Conservation (phyloP, 2,113 vertebrate species). For the Excalfactoria chinensis region DNA sequence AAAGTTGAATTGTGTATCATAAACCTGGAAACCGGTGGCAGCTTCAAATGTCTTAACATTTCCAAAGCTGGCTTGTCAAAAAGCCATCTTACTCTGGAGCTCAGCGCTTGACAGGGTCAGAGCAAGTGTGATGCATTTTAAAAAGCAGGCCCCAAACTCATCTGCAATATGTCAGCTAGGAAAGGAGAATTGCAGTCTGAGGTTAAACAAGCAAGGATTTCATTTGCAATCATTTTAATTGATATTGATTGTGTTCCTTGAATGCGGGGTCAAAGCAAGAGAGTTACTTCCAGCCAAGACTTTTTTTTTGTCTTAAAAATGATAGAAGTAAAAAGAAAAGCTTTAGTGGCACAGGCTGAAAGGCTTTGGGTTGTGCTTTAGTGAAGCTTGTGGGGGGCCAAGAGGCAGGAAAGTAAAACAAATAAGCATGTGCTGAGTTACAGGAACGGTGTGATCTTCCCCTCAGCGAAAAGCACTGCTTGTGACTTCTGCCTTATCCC, state of each 20-base stretch:
- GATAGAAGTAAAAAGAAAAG: neutral
- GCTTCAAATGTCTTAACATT: constrained; percentile 52
- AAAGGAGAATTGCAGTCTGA: constrained; percentile 51
- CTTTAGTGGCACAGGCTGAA: neutral
- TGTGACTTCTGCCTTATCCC: neutral
- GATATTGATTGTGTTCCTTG: constrained; percentile 42
- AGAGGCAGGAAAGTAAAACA: neutral
- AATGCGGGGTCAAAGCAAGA: constrained; percentile 6
- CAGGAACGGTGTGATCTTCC: neutral
- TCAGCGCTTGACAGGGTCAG: constrained; percentile 30
- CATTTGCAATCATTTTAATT: constrained; percentile 65
- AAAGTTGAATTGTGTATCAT: constrained; percentile 30
- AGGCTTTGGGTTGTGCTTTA: neutral
- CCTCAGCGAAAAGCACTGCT: neutral
- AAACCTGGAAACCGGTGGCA: constrained; percentile 9
- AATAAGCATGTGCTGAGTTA: neutral
- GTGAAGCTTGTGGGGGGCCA: neutral
- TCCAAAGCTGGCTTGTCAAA: constrained; percentile 48
- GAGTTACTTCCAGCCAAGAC: neutral
- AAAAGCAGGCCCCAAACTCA: constrained; percentile 9
- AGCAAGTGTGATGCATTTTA: constrained; percentile 14
- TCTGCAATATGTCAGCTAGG: constrained; percentile 43
- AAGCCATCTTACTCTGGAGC: constrained; percentile 31
- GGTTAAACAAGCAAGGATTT: constrained; percentile 68
- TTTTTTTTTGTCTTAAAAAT: neutral